Conservation (phyloP, 2,797 vertebrate genomes). For the Pagetopsis macropterus region DNA sequence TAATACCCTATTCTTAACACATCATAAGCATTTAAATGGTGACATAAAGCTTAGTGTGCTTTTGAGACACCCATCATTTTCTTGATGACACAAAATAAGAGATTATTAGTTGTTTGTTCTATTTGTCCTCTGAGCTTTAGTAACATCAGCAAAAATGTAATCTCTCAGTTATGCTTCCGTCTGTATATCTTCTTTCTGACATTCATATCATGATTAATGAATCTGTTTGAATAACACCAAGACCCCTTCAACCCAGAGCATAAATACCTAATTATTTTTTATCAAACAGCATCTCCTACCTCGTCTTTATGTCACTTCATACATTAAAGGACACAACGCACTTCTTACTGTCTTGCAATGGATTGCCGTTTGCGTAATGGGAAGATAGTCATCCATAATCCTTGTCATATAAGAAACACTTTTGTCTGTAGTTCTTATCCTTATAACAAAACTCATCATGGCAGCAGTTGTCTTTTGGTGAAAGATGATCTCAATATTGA, state of each 20-base stretch:
- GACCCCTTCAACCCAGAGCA: slow-evolving; percentile 53
- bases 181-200: slow-evolving; percentile 27
- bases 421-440: slow-evolving; percentile 11
- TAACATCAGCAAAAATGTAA: slow-evolving; percentile 31
- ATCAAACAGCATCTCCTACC: slow-evolving; percentile 51
- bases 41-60: not conserved
- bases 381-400: slow-evolving; percentile 21
- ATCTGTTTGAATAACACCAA: slow-evolving; percentile 70
- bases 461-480: slow-evolving; percentile 38
- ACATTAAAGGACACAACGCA: slow-evolving; percentile 45
- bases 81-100: slow-evolving; percentile 13
- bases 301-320: slow-evolving; percentile 52
- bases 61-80: not conserved
- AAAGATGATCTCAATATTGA: slow-evolving; percentile 64
- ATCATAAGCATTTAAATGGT: not conserved
- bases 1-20: slow-evolving; percentile 1
- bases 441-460: slow-evolving; percentile 28
- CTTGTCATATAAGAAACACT: slow-evolving; percentile 3
- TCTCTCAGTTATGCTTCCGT: slow-evolving; percentile 13
- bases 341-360: slow-evolving; percentile 39
- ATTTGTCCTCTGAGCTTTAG: slow-evolving; percentile 13
- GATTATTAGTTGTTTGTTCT: not conserved
- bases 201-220: slow-evolving; percentile 55
- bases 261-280: slow-evolving; percentile 62
- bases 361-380: slow-evolving; percentile 32